Percentiles rank a stretch among this genome's conserved stretches.
These are phyloP conservation scores for Boulengeromyrus knoepffleri DNA, from an alignment of 2,113 vertebrate genomes.

Conservation along the genomic window DNA sequence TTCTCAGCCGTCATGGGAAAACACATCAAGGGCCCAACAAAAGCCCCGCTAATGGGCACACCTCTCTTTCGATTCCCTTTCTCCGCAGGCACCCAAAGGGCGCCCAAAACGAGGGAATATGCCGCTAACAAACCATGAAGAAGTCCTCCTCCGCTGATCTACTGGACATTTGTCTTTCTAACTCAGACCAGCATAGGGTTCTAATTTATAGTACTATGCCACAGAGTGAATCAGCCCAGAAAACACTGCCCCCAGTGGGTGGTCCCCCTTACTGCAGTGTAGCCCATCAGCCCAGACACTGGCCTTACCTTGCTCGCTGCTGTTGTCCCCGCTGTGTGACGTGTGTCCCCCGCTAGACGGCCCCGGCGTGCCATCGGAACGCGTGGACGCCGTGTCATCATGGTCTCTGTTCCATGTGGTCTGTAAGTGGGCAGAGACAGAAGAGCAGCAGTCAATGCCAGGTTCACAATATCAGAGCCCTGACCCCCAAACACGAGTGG, in stretches of 20 bases:
- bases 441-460: constrained; percentile 14
- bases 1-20: background rate
- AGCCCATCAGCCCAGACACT: background rate
- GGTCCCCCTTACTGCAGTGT: background rate
- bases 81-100: background rate
- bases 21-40: background rate
- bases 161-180: background rate
- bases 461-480: background rate
- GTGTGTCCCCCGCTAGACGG: constrained; percentile 97
- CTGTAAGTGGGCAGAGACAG: constrained; percentile 47
- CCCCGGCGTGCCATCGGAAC: constrained; percentile 91
- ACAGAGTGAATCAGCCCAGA: background rate
- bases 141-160: background rate
- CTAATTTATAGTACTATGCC: background rate
- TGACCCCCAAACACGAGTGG: background rate
- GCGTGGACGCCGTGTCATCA: constrained; percentile 93
- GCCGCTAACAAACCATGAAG: background rate
- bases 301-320: constrained; percentile 94
- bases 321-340: constrained; percentile 98
- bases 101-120: background rate
- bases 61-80: constrained; percentile 22
- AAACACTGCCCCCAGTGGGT: background rate
- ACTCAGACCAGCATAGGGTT: background rate
- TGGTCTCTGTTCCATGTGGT: constrained; percentile 99
- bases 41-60: constrained; percentile 25